Evolutionary conservation across 2,113 vertebrate species (phyloP), one percentile per base, ranked within the genome.

Genomic region (Anhinga anhinga): DNA sequence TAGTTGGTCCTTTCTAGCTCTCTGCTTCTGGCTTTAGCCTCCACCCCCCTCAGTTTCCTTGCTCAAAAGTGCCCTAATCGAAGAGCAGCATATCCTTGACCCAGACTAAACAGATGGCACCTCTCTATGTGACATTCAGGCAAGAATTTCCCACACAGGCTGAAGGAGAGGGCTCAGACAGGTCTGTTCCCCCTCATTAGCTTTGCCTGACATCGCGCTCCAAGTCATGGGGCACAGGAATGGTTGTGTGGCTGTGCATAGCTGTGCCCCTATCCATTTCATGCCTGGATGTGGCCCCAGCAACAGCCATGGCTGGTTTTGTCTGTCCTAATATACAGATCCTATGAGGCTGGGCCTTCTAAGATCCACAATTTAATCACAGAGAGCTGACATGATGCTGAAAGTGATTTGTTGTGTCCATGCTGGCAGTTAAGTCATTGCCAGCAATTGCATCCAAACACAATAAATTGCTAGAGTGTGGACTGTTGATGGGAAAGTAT

Each of bases 391-490:
- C 93, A 85, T 5, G 93, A 70, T 90, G 79, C 82, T 93, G 82
- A 91, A 87, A 90, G 74, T 97, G 93, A 95, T 97, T 97, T 97
- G 95, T 95, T 4, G 36, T 89, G 81, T 88, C 97, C 93, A 93
- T 91, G 81, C 84, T 93, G 89, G 89, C 81, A 77, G 89, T 80
- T 94, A 95, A 95, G 91, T 91, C 91, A 91, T 95, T 96, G 96
- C 91, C 93, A 93, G 94, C 71, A 77, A 59, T 90, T 87, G 89
- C 85, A 91, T 95, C 91, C 91, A 95, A 96, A 93, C 38, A 29
- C 87, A 81, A 91, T 96, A 95, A 96, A 94, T 96, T 88, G 53
- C 79, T 85, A 22, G 62, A 62, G n/a, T 49, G 66, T 62, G 58
- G 58, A 44, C 42, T 88, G 71, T 29, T 88, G 84, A 86, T 93